Evolutionary conservation across 2,113 vertebrate species (phyloP), one percentile per base, ranked within the genome.

Genomic region (Corythornis cristatus): DNA sequence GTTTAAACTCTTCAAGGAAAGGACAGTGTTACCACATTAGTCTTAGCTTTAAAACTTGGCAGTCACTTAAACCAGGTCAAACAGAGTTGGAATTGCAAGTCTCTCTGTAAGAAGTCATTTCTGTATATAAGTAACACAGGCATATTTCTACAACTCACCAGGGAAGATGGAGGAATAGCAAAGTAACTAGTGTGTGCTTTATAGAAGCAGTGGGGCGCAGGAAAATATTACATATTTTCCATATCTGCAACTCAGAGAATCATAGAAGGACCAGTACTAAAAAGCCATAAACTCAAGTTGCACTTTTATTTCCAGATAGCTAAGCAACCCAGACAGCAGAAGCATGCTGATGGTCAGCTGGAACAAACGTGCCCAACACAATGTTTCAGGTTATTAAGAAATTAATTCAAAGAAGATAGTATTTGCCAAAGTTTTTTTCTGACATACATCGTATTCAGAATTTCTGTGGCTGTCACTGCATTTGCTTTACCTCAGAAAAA

Each of bases 211-310:
- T 6, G 7, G 4, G 11, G 45, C 31, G 54, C 5, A 17, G 25
- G 51, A 86, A 76, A 75, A 60, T n/a, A 73, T 73, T 82, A 95
- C 54, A 20, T 58, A 91, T 93, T 93, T 90, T 95, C 67, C 86
- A 29, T 66, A 78, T n/a, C 50, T 72, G 83, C 70, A 87, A 94
- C 82, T 85, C 37, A 6, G 48, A 83, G 88, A 94, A 57, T 43
- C 76, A 93, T 60, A 72, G 67, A 87, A 86, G 29, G 17, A 86
- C 56, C 0, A 71, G 65, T 23, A 72, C 2, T 18, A 37, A 65
- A 26, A 71, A 64, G 33, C 54, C 5, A 5, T 16, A 74, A 76
- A 2, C 37, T 76, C 40, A 37, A 46, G 64, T 50, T 46, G 54
- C 56, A 43, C 35, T 42, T 50, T 82, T 64, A 75, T 60, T 80